These are phyloP conservation scores for Hermodice carunculata DNA, from an alignment of 2,888 invertebrate genomes.

Conservation along the genomic window DNA sequence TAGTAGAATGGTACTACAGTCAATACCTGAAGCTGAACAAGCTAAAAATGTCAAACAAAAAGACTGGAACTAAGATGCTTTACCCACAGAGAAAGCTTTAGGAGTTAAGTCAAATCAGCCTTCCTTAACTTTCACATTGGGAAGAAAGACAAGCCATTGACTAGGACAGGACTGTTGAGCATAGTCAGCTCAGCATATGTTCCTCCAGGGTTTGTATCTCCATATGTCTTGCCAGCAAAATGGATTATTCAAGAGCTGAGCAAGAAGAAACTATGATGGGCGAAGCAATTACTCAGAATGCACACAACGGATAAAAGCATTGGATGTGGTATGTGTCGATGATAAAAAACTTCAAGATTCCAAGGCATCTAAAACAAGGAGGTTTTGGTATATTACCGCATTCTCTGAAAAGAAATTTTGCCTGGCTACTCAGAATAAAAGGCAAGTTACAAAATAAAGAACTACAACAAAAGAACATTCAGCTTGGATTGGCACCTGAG, in stretches of 20 bases:
- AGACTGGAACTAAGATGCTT: background rate
- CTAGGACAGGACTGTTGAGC: slow-evolving; percentile 5
- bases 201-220: background rate
- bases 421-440: too few relatives aligned
- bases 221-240: slow-evolving; percentile 5
- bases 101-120: background rate
- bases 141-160: background rate
- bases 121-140: background rate
- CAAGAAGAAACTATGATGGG: background rate
- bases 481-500: slow-evolving; percentile 4
- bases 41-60: background rate
- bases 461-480: background rate
- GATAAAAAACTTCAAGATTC: background rate
- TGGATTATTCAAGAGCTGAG: background rate
- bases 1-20: background rate
- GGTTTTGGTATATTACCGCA: too few relatives aligned
- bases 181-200: slow-evolving; percentile 11
- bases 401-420: too few relatives aligned
- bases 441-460: background rate
- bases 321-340: background rate
- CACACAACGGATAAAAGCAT: background rate
- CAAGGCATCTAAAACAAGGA: background rate
- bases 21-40: background rate
- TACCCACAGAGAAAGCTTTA: slow-evolving; percentile 15
- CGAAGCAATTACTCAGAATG: background rate